A percentile compares a stretch with the other conserved stretches of the same genome.
These are phyloP conservation scores for Sinosuthora webbiana DNA, from an alignment of 2,113 vertebrate genomes.

Conservation along the genomic window DNA sequence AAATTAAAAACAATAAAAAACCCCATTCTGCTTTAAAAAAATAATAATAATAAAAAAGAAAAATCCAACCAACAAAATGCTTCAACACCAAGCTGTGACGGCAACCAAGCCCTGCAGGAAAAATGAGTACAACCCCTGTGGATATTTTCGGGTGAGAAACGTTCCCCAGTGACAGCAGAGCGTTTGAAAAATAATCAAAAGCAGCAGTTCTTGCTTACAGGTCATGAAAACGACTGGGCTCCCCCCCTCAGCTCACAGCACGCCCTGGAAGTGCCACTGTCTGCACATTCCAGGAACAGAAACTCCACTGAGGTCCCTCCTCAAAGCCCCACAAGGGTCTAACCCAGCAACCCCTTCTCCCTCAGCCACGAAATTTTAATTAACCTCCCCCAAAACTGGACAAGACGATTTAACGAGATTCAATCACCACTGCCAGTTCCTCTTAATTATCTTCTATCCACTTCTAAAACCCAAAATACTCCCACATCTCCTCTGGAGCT, in stretches of 20 bases:
- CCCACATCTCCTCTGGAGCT: neutral
- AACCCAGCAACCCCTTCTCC: neutral
- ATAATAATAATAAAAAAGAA: too few species aligned
- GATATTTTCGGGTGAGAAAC: neutral
- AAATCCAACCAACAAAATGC: neutral
- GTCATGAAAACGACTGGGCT: accelerated
- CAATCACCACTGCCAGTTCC: neutral
- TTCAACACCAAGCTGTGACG: neutral
- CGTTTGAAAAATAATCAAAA: neutral
- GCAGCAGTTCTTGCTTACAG: neutral
- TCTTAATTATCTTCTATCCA: neutral
- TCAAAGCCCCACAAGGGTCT: accelerated
- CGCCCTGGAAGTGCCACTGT: accelerated
- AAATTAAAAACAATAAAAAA: neutral
- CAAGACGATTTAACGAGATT: neutral
- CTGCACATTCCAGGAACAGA: neutral
- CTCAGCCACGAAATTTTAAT: neutral
- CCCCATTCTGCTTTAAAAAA: neutral
- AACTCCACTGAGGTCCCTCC: neutral
- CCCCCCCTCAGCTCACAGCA: neutral
- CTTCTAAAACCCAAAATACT: neutral
- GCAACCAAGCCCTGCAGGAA: neutral
- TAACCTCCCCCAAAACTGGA: neutral
- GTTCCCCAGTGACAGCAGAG: neutral
- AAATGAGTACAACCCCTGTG: neutral